Base-by-base conservation (phyloP, 1,140 invertebrate genomes). In the Lordiphosa mommai region DNA sequence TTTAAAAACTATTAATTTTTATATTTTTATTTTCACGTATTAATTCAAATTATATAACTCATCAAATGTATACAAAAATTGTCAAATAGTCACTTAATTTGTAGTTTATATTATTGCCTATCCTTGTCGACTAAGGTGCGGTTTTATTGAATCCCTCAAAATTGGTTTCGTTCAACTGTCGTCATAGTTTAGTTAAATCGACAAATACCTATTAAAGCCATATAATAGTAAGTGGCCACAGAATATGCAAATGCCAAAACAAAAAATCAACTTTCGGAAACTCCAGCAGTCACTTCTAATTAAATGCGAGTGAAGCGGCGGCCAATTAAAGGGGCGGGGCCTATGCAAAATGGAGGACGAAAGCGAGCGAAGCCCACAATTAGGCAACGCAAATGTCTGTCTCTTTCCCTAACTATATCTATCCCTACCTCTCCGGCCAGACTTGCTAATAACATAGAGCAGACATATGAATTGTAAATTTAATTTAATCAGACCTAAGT, bases 401-500 rank as follows among this genome's bases (percentile, higher is more conserved):
- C 34, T 47, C 44, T 49, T 29, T 34, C 61, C n/a, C 14, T 12
- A 33, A 17, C 23, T 14, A 16, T 33, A 46, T 12, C 9, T 6
- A 7, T 9, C 20, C 40, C 46, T 17, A n/a, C n/a, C 6, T 17
- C 20, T 17, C 13, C n/a, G 5, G 49, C 23, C 33, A 49, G 17
- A 23, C 36, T 36, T 32, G 41, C 16, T 60, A 68, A 67, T 67
- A 43, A 69, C 55, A 51, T 17, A 66, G 23, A 41, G 49, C 37
- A 49, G 55, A 65, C 27, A 56, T 65, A 77, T 84, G 77, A 76
- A 84, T 84, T 72, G 77, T 72, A 66, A 72, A 84, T 84, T 84
- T 72, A 84, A 84, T 84, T 84, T 72, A 84, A 82, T 76, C 68
- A 84, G 63, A 65, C 68, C 57, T 69, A 63, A 76, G 77, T 84